Evolutionary conservation across 2,888 invertebrate genomes (phyloP).

Genomic region (Dryocosmus kuriphilus): DNA sequence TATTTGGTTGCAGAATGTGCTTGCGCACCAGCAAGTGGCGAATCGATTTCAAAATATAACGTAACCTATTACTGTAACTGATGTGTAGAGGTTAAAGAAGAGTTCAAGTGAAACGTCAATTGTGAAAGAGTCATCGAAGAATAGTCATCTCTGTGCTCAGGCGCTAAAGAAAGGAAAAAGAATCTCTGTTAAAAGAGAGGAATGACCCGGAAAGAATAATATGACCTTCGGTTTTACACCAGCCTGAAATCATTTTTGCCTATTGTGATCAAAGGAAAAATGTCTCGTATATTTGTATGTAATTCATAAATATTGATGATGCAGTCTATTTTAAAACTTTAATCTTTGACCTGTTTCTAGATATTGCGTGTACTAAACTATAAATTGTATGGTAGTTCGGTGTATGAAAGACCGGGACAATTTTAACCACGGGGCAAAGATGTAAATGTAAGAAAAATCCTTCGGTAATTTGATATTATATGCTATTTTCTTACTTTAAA

Average conservation of each 20-base stretch:
- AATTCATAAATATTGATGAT: background rate
- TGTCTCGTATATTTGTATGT: background rate
- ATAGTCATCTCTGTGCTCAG: background rate
- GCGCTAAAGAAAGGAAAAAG: no score
- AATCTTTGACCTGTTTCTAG: background rate
- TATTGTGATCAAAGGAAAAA: background rate
- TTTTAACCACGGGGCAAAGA: no score
- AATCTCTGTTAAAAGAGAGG: background rate
- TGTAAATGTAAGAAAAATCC: no score
- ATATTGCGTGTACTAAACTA: background rate
- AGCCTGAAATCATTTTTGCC: background rate
- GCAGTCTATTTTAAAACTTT: background rate
- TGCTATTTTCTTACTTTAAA: no score
- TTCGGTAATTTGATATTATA: no score
- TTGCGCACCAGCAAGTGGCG: background rate
- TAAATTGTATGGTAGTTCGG: no score
- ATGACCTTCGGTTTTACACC: background rate
- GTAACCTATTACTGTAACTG: background rate
- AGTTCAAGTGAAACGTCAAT: conserved; percentile 14
- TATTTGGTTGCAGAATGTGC: conserved; percentile 53
- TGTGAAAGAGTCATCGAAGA: background rate
- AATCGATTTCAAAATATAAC: conserved; percentile 4
- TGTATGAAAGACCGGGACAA: no score
- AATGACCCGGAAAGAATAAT: background rate
- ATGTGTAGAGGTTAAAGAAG: background rate